A percentile compares a stretch with the other conserved stretches of the same genome.
phyloP scores from a whole-genome alignment of 1,140 invertebrate species.

The Cyrtorhinus lividipennis region DNA sequence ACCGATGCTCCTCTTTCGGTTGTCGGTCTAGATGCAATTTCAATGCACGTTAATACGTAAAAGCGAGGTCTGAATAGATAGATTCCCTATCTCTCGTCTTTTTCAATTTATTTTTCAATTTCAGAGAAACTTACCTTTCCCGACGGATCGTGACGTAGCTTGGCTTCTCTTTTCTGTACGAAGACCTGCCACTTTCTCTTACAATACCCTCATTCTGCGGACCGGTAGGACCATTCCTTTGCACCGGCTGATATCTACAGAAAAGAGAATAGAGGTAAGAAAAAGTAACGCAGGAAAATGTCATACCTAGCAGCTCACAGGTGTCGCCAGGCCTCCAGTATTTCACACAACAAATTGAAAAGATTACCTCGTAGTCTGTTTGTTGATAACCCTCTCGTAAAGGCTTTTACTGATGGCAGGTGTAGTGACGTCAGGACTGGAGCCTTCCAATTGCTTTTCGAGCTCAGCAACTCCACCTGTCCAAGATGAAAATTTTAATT shows the following conservation, averaged over 20 bases:
- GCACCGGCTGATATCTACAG: slow-evolving; percentile 24
- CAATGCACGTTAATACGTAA: too few species aligned
- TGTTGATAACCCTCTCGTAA: slow-evolving; percentile 36
- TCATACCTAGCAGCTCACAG: too few species aligned
- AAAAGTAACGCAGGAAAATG: too few species aligned
- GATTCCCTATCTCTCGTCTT: too few species aligned
- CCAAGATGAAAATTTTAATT: not conserved
- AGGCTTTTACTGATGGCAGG: slow-evolving; percentile 49
- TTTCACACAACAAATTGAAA: too few species aligned
- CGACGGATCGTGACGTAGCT: slow-evolving; percentile 38
- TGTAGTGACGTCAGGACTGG: slow-evolving; percentile 35
- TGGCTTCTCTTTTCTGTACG: slow-evolving; percentile 38
- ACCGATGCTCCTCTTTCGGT: slow-evolving; percentile 19
- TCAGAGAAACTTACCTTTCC: slow-evolving; percentile 26
- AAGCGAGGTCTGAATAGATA: too few species aligned
- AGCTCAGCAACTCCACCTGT: slow-evolving; percentile 61
- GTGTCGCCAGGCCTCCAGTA: too few species aligned
- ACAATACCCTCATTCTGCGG: slow-evolving; percentile 56
- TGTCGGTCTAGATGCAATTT: slow-evolving; percentile 20
- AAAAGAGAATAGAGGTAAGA: too few species aligned
- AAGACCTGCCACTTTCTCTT: slow-evolving; percentile 24
- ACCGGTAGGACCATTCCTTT: slow-evolving; percentile 32
- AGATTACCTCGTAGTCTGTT: slow-evolving; percentile 11
- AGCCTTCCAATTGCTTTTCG: slow-evolving; percentile 50
- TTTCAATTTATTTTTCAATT: too few species aligned